Conservation (phyloP, 2,797 vertebrate species). For the Ceyx erithaca region DNA sequence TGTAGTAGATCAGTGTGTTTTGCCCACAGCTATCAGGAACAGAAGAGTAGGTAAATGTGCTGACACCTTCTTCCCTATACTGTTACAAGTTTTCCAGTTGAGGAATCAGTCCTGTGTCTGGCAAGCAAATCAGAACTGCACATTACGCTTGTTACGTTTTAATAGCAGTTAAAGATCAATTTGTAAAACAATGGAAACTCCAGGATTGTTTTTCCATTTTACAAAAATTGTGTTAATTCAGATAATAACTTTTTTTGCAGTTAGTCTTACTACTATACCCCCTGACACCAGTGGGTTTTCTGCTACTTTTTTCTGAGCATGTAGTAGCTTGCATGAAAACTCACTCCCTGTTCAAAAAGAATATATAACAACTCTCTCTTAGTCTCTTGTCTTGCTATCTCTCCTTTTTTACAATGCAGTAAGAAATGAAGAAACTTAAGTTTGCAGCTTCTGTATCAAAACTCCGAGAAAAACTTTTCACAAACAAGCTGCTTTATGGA, state of each 20-base stretch:
- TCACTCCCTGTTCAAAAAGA: not conserved
- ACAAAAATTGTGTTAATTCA: not conserved
- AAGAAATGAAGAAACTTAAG: not conserved
- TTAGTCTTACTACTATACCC: not conserved
- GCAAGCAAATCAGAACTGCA: not conserved
- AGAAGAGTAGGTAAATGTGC: not conserved
- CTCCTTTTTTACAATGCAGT: not conserved
- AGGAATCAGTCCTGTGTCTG: not conserved
- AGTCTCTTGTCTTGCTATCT: not conserved
- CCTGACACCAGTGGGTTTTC: not conserved
- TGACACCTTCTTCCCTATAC: not conserved
- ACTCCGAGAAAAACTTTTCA: not conserved
- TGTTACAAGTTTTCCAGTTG: not conserved
- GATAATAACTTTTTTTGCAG: not conserved
- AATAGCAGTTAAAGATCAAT: not conserved
- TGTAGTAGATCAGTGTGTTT: not conserved
- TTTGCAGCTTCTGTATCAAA: not conserved
- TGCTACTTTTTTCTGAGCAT: not conserved
- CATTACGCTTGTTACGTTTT: not conserved
- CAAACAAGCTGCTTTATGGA: not conserved
- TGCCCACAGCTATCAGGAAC: not conserved
- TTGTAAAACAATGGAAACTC: not conserved
- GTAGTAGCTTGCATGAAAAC: not conserved
- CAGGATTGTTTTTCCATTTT: not conserved
- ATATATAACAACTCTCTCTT: not conserved